A percentile compares a stretch with the other conserved stretches of the same genome.
Evolutionary conservation across 2,888 invertebrate genomes (phyloP).

Genomic region (Axea sp.): DNA sequence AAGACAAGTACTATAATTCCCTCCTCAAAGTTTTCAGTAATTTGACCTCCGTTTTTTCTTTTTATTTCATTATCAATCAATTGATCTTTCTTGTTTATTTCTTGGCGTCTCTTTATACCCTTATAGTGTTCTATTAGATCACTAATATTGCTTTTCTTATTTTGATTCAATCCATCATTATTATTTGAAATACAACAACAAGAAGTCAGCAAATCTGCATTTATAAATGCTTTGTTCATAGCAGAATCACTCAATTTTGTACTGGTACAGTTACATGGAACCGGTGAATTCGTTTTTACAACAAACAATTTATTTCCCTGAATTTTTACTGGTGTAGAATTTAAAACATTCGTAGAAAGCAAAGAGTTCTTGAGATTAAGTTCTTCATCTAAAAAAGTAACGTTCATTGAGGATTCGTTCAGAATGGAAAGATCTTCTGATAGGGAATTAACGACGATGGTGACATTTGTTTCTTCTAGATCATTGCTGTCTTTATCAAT

Average conservation of each 20-base stretch:
- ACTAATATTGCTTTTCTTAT: not conserved
- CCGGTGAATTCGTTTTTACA: too few relatives aligned
- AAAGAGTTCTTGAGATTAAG: too few relatives aligned
- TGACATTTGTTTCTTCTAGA: not conserved
- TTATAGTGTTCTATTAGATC: conserved; percentile 1
- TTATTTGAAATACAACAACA: too few relatives aligned
- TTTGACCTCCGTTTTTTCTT: not conserved
- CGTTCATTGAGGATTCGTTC: conserved; percentile 73
- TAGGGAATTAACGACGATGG: conserved; percentile 11
- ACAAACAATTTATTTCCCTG: too few relatives aligned
- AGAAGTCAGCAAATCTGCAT: too few relatives aligned
- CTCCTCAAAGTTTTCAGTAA: conserved; percentile 2
- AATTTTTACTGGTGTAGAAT: too few relatives aligned
- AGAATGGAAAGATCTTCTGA: conserved; percentile 52
- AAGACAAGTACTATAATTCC: not conserved
- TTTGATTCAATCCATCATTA: too few relatives aligned
- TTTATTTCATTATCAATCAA: not conserved
- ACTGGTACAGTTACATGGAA: too few relatives aligned
- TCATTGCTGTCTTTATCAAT: too few relatives aligned
- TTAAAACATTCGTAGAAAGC: too few relatives aligned
- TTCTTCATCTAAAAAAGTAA: conserved; percentile 64
- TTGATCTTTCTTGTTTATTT: not conserved
- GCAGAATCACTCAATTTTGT: too few relatives aligned
- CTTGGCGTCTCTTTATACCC: not conserved
- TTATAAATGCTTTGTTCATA: too few relatives aligned